A percentile compares a stretch with the other conserved stretches of the same genome.
phyloP scores from a whole-genome alignment of 2,888 invertebrate species.

The Neoitamus cyanurus region DNA sequence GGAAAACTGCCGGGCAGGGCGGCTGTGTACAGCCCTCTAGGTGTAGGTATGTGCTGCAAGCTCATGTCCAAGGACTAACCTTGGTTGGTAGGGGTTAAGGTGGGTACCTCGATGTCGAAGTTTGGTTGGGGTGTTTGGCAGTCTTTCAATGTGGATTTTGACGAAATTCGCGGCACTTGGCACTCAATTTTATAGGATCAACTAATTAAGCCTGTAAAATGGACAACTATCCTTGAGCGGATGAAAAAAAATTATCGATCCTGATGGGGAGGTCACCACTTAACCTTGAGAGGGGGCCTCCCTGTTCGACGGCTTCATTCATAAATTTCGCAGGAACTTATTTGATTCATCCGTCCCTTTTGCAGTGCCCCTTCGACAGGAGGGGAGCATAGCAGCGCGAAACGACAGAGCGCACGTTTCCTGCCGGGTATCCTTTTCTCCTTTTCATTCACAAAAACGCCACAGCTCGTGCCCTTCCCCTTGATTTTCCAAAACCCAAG shows the following conservation, averaged over 20 bases:
- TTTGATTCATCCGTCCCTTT: background rate
- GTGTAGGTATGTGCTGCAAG: background rate
- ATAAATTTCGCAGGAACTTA: conserved; percentile 46
- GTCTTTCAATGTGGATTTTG: background rate
- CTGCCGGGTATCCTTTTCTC: too few species aligned
- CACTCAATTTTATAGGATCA: background rate
- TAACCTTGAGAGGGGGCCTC: conserved; percentile 1
- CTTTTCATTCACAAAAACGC: conserved; percentile 8
- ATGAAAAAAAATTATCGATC: background rate
- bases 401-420: background rate
- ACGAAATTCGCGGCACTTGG: background rate
- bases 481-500: background rate
- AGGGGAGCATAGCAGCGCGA: conserved; percentile 20
- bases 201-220: background rate
- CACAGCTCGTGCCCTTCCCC: background rate
- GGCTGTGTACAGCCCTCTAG: background rate
- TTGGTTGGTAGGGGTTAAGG: background rate
- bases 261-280: background rate
- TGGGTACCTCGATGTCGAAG: background rate
- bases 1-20: background rate
- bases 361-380: background rate
- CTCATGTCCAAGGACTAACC: conserved; percentile 5
- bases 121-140: background rate
- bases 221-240: background rate
- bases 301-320: conserved; percentile 42